Conservation (phyloP, 2,113 vertebrate species). For the Catharus bicknelli region DNA sequence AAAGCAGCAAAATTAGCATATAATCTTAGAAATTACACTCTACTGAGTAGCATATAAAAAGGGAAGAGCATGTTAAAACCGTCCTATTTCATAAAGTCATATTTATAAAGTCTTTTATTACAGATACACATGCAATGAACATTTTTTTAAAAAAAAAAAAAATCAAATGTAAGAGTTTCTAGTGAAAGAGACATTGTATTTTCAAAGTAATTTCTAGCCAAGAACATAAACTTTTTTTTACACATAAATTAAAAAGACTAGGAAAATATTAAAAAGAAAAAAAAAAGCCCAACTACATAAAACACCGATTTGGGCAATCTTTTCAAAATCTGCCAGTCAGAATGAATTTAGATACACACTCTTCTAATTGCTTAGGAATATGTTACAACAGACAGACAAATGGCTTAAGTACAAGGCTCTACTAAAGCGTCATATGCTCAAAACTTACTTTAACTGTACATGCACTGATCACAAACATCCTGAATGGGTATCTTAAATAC, state of each 20-base stretch:
- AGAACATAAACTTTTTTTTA: not conserved
- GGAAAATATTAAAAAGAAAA: not conserved
- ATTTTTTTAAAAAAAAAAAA: too few species aligned
- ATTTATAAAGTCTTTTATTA: not conserved
- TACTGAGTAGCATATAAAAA: not conserved
- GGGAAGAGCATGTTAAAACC: not conserved
- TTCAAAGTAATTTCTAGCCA: not conserved
- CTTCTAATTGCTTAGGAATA: constrained; percentile 35
- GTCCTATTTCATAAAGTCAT: not conserved
- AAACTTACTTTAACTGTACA: constrained; percentile 56
- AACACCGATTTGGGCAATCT: not conserved
- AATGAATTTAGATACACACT: constrained; percentile 45
- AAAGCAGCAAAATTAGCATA: not conserved
- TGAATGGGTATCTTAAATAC: constrained; percentile 33
- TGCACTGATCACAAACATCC: constrained; percentile 35
- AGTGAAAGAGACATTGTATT: not conserved
- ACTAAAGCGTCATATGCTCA: not conserved
- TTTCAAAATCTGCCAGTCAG: constrained; percentile 35
- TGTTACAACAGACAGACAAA: constrained; percentile 42
- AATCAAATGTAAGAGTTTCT: not conserved
- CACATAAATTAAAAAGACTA: not conserved
- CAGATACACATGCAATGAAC: not conserved
- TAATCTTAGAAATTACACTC: not conserved
- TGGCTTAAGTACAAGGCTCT: constrained; percentile 31
- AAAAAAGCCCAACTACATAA: not conserved